Evolutionary conservation across 2,113 vertebrate genomes (phyloP).

Genomic region (Myrmophylax atrothorax): DNA sequence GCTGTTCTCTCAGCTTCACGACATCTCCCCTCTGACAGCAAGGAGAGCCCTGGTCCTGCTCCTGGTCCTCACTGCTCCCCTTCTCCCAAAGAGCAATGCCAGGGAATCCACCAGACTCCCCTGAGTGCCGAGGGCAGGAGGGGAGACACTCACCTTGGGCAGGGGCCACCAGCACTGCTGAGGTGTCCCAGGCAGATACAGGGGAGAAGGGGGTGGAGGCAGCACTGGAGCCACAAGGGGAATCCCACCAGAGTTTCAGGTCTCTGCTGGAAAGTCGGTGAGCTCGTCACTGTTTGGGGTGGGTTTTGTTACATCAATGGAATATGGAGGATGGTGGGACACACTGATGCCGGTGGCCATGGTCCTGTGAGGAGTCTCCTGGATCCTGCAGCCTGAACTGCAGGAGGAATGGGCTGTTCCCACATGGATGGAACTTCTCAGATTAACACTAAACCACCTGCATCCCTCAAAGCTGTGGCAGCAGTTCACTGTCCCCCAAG

Average conservation of each 20-base stretch:
- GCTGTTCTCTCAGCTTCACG: not conserved
- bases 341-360: not conserved
- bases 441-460: not conserved
- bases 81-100: no score
- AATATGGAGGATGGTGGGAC: not conserved
- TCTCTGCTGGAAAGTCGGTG: not conserved
- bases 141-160: not conserved
- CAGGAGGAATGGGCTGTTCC: not conserved
- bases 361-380: not conserved
- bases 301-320: not conserved
- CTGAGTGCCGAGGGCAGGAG: not conserved
- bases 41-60: not conserved
- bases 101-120: not conserved
- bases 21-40: not conserved
- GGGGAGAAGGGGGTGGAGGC: not conserved
- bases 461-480: not conserved
- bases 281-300: not conserved
- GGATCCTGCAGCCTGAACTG: not conserved
- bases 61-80: no score
- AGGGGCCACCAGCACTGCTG: not conserved
- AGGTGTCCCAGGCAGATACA: not conserved
- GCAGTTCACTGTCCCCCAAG: not conserved
- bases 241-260: not conserved
- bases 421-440: not conserved
- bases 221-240: not conserved